These are phyloP conservation scores for Pomacea maculata DNA, from an alignment of 1,140 invertebrate genomes.

Conservation along the genomic window DNA sequence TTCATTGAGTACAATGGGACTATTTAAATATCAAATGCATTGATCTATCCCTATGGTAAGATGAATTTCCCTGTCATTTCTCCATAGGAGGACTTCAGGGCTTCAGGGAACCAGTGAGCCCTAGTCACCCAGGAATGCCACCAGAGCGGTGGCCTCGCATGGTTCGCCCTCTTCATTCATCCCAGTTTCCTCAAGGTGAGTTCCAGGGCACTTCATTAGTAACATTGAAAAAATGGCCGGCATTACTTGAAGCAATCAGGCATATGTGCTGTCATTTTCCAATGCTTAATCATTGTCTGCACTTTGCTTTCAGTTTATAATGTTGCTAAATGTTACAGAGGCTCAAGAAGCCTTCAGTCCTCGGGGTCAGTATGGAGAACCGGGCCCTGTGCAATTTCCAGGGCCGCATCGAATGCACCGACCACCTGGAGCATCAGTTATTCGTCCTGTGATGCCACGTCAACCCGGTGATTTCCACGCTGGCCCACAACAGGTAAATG, in stretches of 20 bases:
- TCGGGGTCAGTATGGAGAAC: constrained; percentile 3
- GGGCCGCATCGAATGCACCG: constrained; percentile 19
- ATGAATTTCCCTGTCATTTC: background rate
- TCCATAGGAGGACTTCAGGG: background rate
- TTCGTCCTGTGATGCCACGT: background rate
- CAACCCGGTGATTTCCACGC: background rate
- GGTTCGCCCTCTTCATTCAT: constrained; percentile 36
- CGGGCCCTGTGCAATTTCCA: constrained; percentile 11
- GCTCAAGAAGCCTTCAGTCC: constrained; percentile 15
- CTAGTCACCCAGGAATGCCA: constrained; percentile 12
- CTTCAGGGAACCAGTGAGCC: constrained; percentile 1
- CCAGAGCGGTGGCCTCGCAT: constrained; percentile 30
- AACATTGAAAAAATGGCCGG: no score
- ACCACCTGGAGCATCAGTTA: constrained; percentile 15
- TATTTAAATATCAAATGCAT: background rate
- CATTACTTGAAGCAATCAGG: no score
- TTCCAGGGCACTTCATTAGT: no score
- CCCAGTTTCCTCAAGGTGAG: constrained; percentile 40
- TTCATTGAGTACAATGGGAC: background rate
- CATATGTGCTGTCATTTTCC: no score
- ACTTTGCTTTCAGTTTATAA: no score
- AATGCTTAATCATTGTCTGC: no score
- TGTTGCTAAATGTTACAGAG: background rate
- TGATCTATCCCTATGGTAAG: background rate
- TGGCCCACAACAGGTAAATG: no score